Percentiles rank a stretch among this genome's conserved stretches.
Evolutionary conservation across 2,888 invertebrate genomes (phyloP).

Genomic region (Epicampocera succincta): DNA sequence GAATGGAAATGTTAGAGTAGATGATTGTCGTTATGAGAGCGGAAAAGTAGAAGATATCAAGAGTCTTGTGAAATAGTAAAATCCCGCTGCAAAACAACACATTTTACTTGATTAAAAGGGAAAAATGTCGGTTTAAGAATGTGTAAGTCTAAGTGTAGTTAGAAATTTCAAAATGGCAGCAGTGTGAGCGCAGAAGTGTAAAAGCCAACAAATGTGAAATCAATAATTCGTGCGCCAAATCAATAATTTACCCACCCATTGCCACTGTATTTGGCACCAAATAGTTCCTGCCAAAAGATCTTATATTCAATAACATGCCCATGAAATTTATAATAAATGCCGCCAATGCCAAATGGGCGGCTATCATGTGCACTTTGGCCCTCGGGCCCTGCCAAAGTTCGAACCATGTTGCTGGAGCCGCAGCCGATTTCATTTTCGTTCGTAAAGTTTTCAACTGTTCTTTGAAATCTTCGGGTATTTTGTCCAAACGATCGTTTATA

Average conservation of each 20-base stretch:
- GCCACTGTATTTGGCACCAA: constrained; percentile 80
- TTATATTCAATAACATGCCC: constrained; percentile 82
- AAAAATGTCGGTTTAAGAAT: too few species aligned
- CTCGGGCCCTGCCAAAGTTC: constrained; percentile 78
- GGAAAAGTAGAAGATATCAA: too few species aligned
- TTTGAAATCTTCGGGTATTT: constrained; percentile 78
- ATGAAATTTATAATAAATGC: constrained; percentile 81
- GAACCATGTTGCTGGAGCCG: constrained; percentile 77
- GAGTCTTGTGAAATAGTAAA: too few species aligned
- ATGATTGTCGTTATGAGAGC: too few species aligned
- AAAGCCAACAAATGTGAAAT: too few species aligned
- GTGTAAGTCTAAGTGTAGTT: too few species aligned
- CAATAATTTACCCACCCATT: constrained; percentile 78
- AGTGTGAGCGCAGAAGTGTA: too few species aligned
- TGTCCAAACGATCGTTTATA: constrained; percentile 79
- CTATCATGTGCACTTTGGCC: constrained; percentile 78
- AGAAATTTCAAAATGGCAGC: too few species aligned
- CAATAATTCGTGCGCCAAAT: too few species aligned
- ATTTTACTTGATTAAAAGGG: too few species aligned
- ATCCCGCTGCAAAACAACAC: too few species aligned
- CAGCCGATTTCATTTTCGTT: constrained; percentile 74
- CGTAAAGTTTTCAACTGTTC: constrained; percentile 77
- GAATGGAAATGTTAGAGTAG: too few species aligned
- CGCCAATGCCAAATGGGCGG: constrained; percentile 80
- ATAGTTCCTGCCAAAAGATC: constrained; percentile 81